Conservation (phyloP, 1,140 invertebrate species). For the Papilio dardanus region DNA sequence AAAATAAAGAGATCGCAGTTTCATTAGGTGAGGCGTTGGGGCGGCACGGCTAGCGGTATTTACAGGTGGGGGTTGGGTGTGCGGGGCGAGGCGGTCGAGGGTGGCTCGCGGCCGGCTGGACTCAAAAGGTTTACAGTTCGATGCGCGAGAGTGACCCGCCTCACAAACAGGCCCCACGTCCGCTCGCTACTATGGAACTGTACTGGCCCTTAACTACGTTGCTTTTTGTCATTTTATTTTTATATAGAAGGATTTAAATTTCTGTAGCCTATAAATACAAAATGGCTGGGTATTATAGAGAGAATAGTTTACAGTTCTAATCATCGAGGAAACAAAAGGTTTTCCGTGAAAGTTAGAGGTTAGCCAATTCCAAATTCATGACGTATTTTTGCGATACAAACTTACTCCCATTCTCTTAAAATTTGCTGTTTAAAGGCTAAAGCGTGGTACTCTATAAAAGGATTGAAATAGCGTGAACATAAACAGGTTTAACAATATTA, state of each 20-base stretch:
- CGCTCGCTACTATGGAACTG: constrained; percentile 68
- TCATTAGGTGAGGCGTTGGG: constrained; percentile 78
- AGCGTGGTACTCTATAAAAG: too few species aligned
- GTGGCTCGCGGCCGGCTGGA: constrained; percentile 67
- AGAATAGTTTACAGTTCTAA: too few species aligned
- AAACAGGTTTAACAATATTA: not conserved
- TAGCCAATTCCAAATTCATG: too few species aligned
- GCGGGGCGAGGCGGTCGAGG: constrained; percentile 46
- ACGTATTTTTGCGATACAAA: too few species aligned
- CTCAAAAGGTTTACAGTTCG: constrained; percentile 79
- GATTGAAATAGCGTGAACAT: too few species aligned
- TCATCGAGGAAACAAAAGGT: too few species aligned
- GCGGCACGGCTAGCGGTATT: constrained; percentile 74
- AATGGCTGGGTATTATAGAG: not conserved
- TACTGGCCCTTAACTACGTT: constrained; percentile 50
- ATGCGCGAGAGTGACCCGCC: constrained; percentile 78
- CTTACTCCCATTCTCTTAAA: too few species aligned
- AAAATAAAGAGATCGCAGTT: constrained; percentile 77
- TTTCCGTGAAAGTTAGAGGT: too few species aligned
- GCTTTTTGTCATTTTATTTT: constrained; percentile 58
- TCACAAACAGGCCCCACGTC: constrained; percentile 73
- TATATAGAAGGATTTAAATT: constrained; percentile 37
- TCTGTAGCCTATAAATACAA: not conserved
- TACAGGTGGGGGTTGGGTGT: constrained; percentile 52
- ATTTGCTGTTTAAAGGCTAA: too few species aligned